Base-by-base conservation (phyloP, 2,113 vertebrate genomes). In the Psittacara wagleri region DNA sequence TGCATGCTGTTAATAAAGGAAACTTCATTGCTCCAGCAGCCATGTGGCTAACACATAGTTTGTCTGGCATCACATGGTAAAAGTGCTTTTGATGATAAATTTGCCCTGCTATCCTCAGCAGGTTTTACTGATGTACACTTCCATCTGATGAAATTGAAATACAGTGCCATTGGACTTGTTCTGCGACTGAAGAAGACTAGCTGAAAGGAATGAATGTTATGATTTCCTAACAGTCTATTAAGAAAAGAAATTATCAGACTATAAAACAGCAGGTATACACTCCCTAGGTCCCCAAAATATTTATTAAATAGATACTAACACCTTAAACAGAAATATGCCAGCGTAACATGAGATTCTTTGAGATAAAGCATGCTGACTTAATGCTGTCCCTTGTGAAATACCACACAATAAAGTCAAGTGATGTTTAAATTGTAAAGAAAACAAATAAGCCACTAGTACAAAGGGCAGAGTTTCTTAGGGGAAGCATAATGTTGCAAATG, bases 81-180 rank as follows among this genome's bases (percentile, higher is more conserved):
- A 84, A 88, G 66, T 63, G 69, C 25, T 92, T 92, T 84, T 54
- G 80, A 49, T 95, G 57, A 91, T 62, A 79, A 93, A 93, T 96
- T 74, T 92, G 25, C 57, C 95, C 48, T 94, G 85, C 92, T 86
- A 31, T 44, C 15, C 49, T 93, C 81, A 94, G 92, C 86, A 89
- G 41, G 43, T 95, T 86, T 96, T 49, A 49, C 90, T 55, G 73
- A 93, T 46, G 73, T 90, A n/a, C 29, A 10, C 41, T 93, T 88
- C 68, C 35, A n/a, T 69, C 62, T 73, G 49, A 54, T 10, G 2
- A 62, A 94, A 89, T 0, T 84, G 76, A 82, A 92, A 76, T 92
- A 94, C 80, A 80, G 48, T 76, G 61, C 22, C n/a, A 29, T 10
- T 75, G 49, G 88, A 81, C 27, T 61, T 85, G 55, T 72, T 82